Base-by-base conservation (phyloP, 2,888 invertebrate species). In the Eupithecia subumbrata region DNA sequence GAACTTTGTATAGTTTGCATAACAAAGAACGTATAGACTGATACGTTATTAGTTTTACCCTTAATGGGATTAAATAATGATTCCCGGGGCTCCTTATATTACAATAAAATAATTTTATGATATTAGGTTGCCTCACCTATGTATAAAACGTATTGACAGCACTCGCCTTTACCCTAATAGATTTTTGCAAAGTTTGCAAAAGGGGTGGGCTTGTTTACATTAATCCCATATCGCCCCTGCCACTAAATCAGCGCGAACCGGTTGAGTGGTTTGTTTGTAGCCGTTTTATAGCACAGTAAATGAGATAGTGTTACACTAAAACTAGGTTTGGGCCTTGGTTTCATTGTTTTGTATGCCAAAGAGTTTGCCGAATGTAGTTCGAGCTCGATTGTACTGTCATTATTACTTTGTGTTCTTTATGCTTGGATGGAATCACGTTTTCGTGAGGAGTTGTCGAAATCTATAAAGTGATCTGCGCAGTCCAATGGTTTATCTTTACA, bases 161-260 rank as follows among this genome's bases (percentile, higher is more conserved):
- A 64, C 63, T 73, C 52, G 12, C 67, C 45, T 45, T 71, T 52
- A 63, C 73, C 66, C 60, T 52, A 43, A 72, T 72, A 60, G 34
- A 69, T 64, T 69, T 70, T 74, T 70, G 72, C 70, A 43, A 70
- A 45, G 63, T 52, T 60, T 34, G 72, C 70, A 11, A 52, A 70
- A 71, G 52, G 76, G 74, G 76, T 71, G 73, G 76, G 64, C 68
- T 74, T 76, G 67, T 74, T 77, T 66, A 74, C 74, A 75, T 70
- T 72, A 71, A 73, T 71, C 67, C 52, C 66, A 72, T 68, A 68
- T 69, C 56, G 40, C 48, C 75, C 64, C 18, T 69, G 72, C 48
- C 68, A 75, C 66, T 75, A 71, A 75, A 69, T 72, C 75, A 69
- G 72, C 66, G 34, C 30, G 14, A 66, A 69, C 69, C 56, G 69